phyloP scores from a whole-genome alignment of 2,888 invertebrate species.

The Apamea anceps region DNA sequence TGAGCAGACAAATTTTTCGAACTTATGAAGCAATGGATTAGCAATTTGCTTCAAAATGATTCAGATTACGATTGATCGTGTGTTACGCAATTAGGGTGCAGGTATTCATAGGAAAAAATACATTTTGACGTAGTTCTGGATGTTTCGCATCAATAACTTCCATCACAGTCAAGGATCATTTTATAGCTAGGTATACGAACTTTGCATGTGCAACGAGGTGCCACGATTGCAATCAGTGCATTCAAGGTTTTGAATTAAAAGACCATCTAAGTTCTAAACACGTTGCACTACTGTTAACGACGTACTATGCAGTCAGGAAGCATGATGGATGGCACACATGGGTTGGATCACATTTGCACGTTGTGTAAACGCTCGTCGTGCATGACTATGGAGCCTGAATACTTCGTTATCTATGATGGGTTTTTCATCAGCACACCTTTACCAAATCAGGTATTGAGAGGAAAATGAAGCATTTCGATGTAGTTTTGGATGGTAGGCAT shows the following conservation, averaged over 20 bases:
- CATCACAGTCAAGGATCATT: not conserved
- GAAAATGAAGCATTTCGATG: not conserved
- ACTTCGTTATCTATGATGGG: not conserved
- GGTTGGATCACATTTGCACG: constrained; percentile 56
- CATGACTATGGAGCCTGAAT: constrained; percentile 20
- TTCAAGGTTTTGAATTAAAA: constrained; percentile 19
- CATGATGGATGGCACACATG: constrained; percentile 64
- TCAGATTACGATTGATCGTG: too few relatives aligned
- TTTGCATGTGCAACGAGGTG: not conserved
- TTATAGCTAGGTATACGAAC: not conserved
- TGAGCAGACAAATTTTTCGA: too few relatives aligned
- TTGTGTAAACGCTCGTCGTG: constrained; percentile 46
- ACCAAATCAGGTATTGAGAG: not conserved
- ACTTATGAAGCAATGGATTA: too few relatives aligned
- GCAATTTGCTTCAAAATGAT: too few relatives aligned
- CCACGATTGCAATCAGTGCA: not conserved
- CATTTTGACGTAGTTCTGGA: constrained; percentile 2
- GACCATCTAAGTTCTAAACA: constrained; percentile 1
- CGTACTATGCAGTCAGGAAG: constrained; percentile 33
- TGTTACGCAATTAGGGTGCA: too few relatives aligned
- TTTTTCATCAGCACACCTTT: not conserved
- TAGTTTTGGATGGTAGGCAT: not conserved
- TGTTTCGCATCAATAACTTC: not conserved
- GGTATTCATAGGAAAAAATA: not conserved
- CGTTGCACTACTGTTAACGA: constrained; percentile 5